These are phyloP conservation scores for Columbina picui DNA, from an alignment of 2,113 vertebrate genomes.

Conservation along the genomic window DNA sequence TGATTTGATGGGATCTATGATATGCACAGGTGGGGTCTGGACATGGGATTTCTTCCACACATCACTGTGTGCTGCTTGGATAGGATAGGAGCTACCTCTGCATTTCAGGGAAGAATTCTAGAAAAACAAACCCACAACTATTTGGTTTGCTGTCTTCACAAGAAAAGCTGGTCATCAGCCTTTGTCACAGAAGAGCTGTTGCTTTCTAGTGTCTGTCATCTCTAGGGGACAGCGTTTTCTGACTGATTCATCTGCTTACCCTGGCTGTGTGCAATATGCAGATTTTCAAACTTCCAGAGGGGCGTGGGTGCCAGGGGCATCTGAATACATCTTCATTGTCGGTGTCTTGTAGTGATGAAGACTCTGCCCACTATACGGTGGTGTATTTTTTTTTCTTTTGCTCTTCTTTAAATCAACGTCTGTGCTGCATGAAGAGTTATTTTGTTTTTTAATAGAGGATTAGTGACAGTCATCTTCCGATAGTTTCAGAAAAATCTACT, in stretches of 20 bases:
- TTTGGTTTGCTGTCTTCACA: neutral
- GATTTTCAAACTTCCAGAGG: neutral
- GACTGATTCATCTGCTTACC: neutral
- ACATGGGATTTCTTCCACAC: neutral
- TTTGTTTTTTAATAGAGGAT: neutral
- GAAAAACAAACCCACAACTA: neutral
- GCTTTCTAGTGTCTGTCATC: neutral
- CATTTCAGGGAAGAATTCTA: neutral
- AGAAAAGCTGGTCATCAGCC: neutral
- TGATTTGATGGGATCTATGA: neutral
- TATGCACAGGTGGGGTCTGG: neutral
- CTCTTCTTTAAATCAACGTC: neutral
- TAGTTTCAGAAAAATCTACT: neutral
- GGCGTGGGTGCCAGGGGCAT: neutral
- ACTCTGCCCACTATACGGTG: neutral
- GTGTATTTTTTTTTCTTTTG: neutral
- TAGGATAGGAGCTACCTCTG: neutral
- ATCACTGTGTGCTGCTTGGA: neutral
- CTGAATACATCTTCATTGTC: neutral
- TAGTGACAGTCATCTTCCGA: neutral
- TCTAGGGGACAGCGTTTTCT: neutral
- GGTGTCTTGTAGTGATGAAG: neutral
- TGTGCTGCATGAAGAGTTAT: neutral
- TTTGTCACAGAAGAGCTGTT: neutral
- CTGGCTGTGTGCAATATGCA: neutral